These are phyloP conservation scores for Adelosebastes latens DNA, from an alignment of 2,797 vertebrate genomes.

Conservation along the genomic window DNA sequence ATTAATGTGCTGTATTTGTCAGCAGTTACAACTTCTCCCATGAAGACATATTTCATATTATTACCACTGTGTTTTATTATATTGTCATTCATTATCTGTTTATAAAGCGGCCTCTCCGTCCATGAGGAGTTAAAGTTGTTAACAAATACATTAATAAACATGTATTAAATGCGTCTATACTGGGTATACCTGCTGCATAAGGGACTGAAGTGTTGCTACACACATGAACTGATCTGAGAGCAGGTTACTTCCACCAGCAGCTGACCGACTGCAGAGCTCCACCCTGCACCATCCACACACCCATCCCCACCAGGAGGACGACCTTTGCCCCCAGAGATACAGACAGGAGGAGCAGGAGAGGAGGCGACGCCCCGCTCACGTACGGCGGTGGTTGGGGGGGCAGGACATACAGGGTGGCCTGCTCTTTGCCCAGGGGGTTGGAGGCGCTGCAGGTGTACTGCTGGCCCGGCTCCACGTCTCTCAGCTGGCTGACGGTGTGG, in stretches of 20 bases:
- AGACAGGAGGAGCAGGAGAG: constrained; percentile 66
- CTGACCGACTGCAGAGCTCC: constrained; percentile 21
- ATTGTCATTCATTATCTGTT: too few relatives aligned
- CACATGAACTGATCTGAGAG: too few relatives aligned
- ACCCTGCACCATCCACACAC: constrained; percentile 65
- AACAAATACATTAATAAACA: too few relatives aligned
- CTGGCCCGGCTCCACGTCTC: constrained; percentile 80
- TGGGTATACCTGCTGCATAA: too few relatives aligned
- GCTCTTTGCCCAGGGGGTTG: constrained; percentile 89
- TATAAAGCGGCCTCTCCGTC: too few relatives aligned
- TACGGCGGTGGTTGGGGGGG: not conserved
- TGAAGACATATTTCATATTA: too few relatives aligned
- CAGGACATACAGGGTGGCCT: constrained; percentile 87
- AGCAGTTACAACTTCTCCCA: too few relatives aligned
- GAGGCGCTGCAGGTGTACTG: constrained; percentile 90
- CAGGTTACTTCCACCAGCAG: constrained; percentile 48
- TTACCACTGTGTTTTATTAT: too few relatives aligned
- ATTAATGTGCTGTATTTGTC: too few relatives aligned
- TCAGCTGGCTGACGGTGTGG: constrained; percentile 85
- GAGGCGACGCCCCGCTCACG: not conserved
- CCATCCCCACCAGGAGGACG: constrained; percentile 71
- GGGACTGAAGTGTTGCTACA: too few relatives aligned
- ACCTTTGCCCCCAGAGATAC: constrained; percentile 75
- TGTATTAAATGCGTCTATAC: too few relatives aligned
- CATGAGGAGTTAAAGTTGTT: too few relatives aligned